These are phyloP conservation scores for Protomyctophum bolini DNA, from an alignment of 2,113 vertebrate species.

Conservation along the genomic window DNA sequence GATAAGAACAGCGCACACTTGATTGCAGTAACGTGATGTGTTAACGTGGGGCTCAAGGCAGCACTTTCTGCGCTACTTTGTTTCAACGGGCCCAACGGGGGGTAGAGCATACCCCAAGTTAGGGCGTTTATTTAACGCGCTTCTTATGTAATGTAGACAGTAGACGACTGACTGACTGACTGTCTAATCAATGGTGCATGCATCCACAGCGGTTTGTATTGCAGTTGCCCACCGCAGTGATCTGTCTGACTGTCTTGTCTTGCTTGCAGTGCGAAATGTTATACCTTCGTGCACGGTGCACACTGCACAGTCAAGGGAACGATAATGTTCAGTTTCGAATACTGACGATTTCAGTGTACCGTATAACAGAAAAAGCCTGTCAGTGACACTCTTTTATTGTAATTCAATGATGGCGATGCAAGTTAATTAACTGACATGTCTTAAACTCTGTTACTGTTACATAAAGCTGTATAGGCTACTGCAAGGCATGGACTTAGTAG, in stretches of 20 bases:
- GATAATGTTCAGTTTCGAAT: not conserved
- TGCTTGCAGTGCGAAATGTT: not conserved
- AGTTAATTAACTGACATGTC: not conserved
- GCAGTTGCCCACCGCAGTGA: not conserved
- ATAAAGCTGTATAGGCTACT: no score
- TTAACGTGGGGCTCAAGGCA: no score
- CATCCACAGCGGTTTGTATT: not conserved
- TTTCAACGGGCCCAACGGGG: no score
- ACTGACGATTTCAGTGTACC: conserved; percentile 1
- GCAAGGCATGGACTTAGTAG: no score
- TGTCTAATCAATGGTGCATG: not conserved
- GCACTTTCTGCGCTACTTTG: not conserved
- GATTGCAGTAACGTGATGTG: conserved; percentile 12
- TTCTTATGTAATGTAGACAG: not conserved
- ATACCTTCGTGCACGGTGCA: not conserved
- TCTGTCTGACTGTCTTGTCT: no score
- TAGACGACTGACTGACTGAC: no score
- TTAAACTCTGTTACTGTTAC: no score
- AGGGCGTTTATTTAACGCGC: no score
- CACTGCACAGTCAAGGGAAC: no score
- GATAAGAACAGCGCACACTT: not conserved
- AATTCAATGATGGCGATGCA: not conserved
- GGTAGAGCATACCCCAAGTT: no score
- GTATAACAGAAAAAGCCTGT: not conserved
- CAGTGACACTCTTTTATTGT: not conserved